A percentile compares a stretch with the other conserved stretches of the same genome.
phyloP scores from a whole-genome alignment of 2,113 vertebrate species.

The Sceloporus tristichus region DNA sequence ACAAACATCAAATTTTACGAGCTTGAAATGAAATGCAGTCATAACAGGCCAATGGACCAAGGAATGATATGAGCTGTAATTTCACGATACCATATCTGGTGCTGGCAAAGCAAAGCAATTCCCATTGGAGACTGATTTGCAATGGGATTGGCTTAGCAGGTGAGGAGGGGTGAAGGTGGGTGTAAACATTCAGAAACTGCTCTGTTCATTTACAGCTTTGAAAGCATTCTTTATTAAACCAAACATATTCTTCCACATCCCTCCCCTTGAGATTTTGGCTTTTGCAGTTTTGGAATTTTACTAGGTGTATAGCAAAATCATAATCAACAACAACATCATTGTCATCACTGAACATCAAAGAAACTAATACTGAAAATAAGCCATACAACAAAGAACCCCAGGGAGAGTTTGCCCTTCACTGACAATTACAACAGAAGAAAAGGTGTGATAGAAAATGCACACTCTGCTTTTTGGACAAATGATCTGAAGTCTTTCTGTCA shows the following conservation, averaged over 20 bases:
- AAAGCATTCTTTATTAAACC: background rate
- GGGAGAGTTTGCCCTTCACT: background rate
- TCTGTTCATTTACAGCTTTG: background rate
- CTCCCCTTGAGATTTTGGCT: background rate
- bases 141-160: conserved; percentile 38
- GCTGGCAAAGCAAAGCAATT: conserved; percentile 64
- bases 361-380: background rate
- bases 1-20: conserved; percentile 74
- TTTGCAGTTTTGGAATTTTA: background rate
- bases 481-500: background rate
- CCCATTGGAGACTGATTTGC: conserved; percentile 37
- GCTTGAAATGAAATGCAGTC: conserved; percentile 72
- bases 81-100: conserved; percentile 62
- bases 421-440: conserved; percentile 19
- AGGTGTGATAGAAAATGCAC: background rate
- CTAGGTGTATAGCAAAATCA: too few species aligned
- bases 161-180: background rate
- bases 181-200: conserved; percentile 32
- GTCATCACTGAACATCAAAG: background rate
- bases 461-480: conserved; percentile 24
- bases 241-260: conserved; percentile 6
- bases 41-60: conserved; percentile 68
- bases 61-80: conserved; percentile 71
- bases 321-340: background rate
- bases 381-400: background rate